These are phyloP conservation scores for Papilio helenus DNA, from an alignment of 1,140 invertebrate genomes.

Conservation along the genomic window DNA sequence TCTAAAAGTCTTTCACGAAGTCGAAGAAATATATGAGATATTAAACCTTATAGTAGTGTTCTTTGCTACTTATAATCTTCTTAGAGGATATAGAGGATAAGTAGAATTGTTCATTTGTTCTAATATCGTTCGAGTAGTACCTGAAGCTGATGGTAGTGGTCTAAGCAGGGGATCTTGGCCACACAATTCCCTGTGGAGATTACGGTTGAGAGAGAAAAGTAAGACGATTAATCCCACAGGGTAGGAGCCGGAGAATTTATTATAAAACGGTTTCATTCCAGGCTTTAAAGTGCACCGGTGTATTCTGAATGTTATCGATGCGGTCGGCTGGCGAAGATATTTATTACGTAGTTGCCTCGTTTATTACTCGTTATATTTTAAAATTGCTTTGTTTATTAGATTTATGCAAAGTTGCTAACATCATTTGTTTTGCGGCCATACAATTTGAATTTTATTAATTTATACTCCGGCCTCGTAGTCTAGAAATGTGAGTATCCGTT, in stretches of 20 bases:
- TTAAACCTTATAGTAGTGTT: background rate
- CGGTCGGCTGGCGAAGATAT: conserved; percentile 53
- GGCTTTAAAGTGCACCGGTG: conserved; percentile 65
- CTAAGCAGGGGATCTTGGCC: conserved; percentile 62
- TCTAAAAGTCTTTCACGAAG: background rate
- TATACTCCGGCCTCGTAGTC: background rate
- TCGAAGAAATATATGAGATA: background rate
- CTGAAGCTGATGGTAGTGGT: conserved; percentile 58
- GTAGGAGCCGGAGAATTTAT: conserved; percentile 73
- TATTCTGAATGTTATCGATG: conserved; percentile 58
- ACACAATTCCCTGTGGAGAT: conserved; percentile 77
- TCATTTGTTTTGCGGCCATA: conserved; percentile 16
- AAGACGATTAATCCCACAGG: conserved; percentile 80
- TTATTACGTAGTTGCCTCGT: conserved; percentile 53
- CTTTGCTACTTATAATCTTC: conserved; percentile 4
- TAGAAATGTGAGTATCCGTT: conserved; percentile 1
- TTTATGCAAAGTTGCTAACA: conserved; percentile 37
- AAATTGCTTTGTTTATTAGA: conserved; percentile 54
- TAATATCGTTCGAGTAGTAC: conserved; percentile 43
- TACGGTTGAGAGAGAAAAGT: conserved; percentile 75
- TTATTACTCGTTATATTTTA: conserved; percentile 56
- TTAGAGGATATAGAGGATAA: conserved; percentile 16
- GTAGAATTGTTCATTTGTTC: conserved; percentile 31
- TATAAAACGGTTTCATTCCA: conserved; percentile 76
- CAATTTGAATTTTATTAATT: conserved; percentile 23